phyloP scores from a whole-genome alignment of 1,140 invertebrate species.

The Odontomachus brunneus region DNA sequence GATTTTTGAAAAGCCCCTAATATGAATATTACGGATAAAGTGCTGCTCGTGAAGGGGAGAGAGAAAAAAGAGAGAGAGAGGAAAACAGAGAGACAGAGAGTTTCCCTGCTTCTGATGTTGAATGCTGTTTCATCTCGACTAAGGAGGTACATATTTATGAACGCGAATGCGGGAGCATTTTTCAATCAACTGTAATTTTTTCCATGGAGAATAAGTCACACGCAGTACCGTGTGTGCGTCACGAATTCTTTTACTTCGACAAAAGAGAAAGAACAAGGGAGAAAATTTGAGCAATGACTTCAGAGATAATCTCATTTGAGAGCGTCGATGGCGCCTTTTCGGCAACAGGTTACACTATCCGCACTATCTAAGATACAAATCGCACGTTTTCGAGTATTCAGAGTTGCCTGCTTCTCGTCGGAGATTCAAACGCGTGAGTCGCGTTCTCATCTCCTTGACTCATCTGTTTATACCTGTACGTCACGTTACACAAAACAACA shows the following conservation, averaged over 20 bases:
- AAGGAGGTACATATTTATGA: slow-evolving; percentile 12
- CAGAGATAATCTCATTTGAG: not conserved
- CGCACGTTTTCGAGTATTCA: slow-evolving; percentile 36
- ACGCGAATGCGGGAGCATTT: not conserved
- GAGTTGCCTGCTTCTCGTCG: slow-evolving; percentile 5
- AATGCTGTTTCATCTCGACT: slow-evolving; percentile 29
- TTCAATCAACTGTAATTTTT: not conserved
- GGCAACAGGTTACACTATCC: slow-evolving; percentile 59
- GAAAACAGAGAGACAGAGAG: not conserved
- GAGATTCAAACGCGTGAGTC: not conserved
- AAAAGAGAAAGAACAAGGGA: not conserved
- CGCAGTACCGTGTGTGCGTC: not conserved
- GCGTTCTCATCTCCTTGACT: too few relatives aligned
- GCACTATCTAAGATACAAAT: slow-evolving; percentile 4
- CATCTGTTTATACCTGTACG: too few relatives aligned
- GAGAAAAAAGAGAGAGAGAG: too few relatives aligned
- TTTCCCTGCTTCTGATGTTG: not conserved
- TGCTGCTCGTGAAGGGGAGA: not conserved
- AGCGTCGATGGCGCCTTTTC: slow-evolving; percentile 40
- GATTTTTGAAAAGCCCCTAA: not conserved
- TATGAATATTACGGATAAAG: slow-evolving; percentile 23
- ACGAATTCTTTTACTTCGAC: not conserved
- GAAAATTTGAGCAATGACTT: not conserved
- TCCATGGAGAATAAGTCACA: not conserved
- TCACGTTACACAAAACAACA: too few relatives aligned